These are phyloP conservation scores for Litocranius walleri DNA, from an alignment of 2,113 vertebrate genomes.

Conservation along the genomic window DNA sequence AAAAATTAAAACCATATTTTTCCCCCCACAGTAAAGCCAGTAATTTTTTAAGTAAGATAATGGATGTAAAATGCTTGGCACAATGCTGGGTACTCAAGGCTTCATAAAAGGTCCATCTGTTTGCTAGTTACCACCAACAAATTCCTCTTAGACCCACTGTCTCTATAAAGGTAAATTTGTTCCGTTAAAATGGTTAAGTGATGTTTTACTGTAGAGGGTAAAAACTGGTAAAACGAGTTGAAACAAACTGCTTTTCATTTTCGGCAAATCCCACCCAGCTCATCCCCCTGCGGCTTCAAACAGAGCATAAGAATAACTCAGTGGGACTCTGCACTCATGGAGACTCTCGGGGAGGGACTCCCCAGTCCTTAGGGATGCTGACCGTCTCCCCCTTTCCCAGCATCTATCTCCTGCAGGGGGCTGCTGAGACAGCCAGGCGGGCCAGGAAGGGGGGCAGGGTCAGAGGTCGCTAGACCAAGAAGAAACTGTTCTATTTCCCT, in stretches of 20 bases:
- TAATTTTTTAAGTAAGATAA: not conserved
- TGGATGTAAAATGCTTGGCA: not conserved
- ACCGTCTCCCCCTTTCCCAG: not conserved
- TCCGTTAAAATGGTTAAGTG: slow-evolving; percentile 62
- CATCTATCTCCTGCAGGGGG: not conserved
- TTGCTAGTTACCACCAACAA: not conserved
- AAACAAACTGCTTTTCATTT: slow-evolving; percentile 76
- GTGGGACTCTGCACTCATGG: slow-evolving; percentile 44
- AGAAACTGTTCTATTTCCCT: not conserved
- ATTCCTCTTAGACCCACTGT: slow-evolving; percentile 7
- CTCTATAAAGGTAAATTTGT: not conserved
- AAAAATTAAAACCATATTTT: not conserved
- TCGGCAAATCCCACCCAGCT: slow-evolving; percentile 33
- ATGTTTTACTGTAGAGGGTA: slow-evolving; percentile 49
- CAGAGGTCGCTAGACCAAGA: slow-evolving; percentile 48
- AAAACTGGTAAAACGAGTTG: slow-evolving; percentile 80
- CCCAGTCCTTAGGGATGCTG: not conserved
- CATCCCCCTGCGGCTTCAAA: slow-evolving; percentile 67
- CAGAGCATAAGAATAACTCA: slow-evolving; percentile 62
- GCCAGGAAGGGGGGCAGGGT: not conserved
- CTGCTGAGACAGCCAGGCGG: not conserved
- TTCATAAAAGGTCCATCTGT: not conserved
- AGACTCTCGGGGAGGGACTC: not conserved
- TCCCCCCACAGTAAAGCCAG: not conserved
- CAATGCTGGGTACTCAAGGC: not conserved